Percentiles rank a stretch among this genome's conserved stretches.
These are phyloP conservation scores for Agrochola lota DNA, from an alignment of 2,888 invertebrate genomes.

Conservation along the genomic window DNA sequence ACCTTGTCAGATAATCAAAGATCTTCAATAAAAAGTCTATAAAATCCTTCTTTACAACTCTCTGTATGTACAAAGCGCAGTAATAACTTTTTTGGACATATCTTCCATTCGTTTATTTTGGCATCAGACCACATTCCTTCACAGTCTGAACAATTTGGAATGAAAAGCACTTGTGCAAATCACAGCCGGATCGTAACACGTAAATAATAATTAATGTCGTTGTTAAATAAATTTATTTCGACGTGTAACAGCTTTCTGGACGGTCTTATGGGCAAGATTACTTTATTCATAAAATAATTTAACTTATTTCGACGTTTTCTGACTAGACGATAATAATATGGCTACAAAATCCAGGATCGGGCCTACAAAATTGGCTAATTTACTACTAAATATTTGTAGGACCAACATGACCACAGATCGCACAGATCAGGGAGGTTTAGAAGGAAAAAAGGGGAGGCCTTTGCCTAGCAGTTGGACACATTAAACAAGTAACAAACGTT, in stretches of 20 bases:
- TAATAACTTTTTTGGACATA: conserved; percentile 38
- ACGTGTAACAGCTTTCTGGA: conserved; percentile 36
- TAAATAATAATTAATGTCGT: conserved; percentile 62
- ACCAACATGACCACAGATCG: no score
- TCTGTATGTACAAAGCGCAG: conserved; percentile 5
- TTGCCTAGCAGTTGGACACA: no score
- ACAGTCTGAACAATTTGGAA: conserved; percentile 47
- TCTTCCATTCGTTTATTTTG: conserved; percentile 42
- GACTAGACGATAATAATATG: not conserved
- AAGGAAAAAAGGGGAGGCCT: no score
- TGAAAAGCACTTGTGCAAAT: conserved; percentile 59
- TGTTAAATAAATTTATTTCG: conserved; percentile 59
- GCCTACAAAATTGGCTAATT: no score
- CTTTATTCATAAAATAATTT: conserved; percentile 41
- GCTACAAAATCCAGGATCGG: not conserved
- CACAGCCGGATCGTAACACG: conserved; percentile 45
- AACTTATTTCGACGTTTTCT: conserved; percentile 13
- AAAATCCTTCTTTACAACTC: conserved; percentile 30
- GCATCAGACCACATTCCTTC: conserved; percentile 56
- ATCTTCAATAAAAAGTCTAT: conserved; percentile 37
- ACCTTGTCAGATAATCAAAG: conserved; percentile 35
- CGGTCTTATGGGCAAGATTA: conserved; percentile 33
- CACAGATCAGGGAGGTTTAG: no score
- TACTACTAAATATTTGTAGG: not conserved
- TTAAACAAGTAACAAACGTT: no score